Evolutionary conservation across 1,140 invertebrate genomes (phyloP).

Genomic region (Musca vetustissima): DNA sequence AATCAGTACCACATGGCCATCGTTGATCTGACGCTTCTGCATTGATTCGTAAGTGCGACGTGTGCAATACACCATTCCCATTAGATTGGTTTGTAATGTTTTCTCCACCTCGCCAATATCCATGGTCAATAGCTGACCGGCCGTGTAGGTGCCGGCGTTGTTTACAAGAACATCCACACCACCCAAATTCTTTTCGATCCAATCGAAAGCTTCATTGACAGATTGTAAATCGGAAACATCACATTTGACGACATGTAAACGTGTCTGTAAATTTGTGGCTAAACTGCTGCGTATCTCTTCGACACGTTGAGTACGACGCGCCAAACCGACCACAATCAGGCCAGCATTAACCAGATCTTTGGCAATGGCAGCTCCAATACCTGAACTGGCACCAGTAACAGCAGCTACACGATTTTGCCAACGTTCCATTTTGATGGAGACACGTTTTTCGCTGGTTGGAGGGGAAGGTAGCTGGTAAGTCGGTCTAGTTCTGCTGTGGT

Average conservation of each 20-base stretch:
- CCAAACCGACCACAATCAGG: constrained; percentile 59
- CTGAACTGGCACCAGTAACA: constrained; percentile 68
- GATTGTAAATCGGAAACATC: constrained; percentile 70
- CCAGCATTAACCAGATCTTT: constrained; percentile 59
- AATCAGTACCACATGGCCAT: constrained; percentile 74
- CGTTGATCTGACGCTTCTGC: constrained; percentile 62
- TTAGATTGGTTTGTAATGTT: constrained; percentile 70
- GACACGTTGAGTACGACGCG: constrained; percentile 45
- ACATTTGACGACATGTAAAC: constrained; percentile 60
- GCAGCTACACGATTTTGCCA: constrained; percentile 65
- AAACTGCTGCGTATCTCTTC: constrained; percentile 41
- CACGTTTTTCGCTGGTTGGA: constrained; percentile 29
- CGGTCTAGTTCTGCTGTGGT: too few species aligned
- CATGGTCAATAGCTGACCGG: constrained; percentile 52
- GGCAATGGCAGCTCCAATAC: constrained; percentile 56
- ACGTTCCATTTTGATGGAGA: constrained; percentile 40
- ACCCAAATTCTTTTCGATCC: constrained; percentile 64
- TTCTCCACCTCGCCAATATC: constrained; percentile 54
- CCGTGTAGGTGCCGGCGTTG: constrained; percentile 66
- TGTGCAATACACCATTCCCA: constrained; percentile 68
- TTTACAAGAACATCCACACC: constrained; percentile 73
- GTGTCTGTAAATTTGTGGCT: constrained; percentile 38
- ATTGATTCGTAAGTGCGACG: constrained; percentile 69
- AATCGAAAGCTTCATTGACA: constrained; percentile 66
- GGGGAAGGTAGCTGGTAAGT: too few species aligned